These are phyloP conservation scores for Scaptomyza hsui DNA, from an alignment of 1,140 invertebrate species.

Conservation along the genomic window DNA sequence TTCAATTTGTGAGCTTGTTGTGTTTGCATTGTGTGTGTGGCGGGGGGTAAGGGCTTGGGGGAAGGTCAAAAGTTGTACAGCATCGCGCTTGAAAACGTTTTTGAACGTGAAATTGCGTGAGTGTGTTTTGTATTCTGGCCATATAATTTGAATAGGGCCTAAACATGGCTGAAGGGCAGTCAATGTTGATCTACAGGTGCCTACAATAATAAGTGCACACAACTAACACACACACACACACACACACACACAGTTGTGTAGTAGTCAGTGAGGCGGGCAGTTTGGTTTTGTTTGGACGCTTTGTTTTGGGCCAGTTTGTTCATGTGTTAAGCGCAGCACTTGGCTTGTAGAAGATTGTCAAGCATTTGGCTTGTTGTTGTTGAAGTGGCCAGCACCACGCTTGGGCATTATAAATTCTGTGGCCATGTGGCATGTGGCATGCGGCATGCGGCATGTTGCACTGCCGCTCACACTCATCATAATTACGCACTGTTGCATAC, in stretches of 20 bases:
- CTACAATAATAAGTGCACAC: constrained; percentile 42
- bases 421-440: constrained; percentile 41
- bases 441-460: constrained; percentile 11
- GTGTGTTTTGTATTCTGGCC: constrained; percentile 8
- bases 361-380: constrained; percentile 25
- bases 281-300: constrained; percentile 15
- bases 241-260: constrained; percentile 11
- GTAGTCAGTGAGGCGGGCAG: constrained; percentile 44
- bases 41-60: no score
- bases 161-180: constrained; percentile 62
- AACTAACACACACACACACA: constrained; percentile 10
- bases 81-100: constrained; percentile 14
- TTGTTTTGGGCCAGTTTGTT: constrained; percentile 30
- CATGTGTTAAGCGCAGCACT: constrained; percentile 47
- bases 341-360: constrained; percentile 49
- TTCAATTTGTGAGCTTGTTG: constrained; percentile 17
- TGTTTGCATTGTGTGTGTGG: constrained; percentile 11
- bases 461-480: constrained; percentile 60
- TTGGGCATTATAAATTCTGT: constrained; percentile 69
- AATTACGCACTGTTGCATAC: constrained; percentile 75
- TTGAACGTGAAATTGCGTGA: constrained; percentile 7
- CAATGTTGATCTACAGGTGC: constrained; percentile 72
- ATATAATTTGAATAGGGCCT: constrained; percentile 65
- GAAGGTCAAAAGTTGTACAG: constrained; percentile 25
- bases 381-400: constrained; percentile 61